Base-by-base conservation (phyloP, 2,113 vertebrate species). In the Cisticola juncidis region DNA sequence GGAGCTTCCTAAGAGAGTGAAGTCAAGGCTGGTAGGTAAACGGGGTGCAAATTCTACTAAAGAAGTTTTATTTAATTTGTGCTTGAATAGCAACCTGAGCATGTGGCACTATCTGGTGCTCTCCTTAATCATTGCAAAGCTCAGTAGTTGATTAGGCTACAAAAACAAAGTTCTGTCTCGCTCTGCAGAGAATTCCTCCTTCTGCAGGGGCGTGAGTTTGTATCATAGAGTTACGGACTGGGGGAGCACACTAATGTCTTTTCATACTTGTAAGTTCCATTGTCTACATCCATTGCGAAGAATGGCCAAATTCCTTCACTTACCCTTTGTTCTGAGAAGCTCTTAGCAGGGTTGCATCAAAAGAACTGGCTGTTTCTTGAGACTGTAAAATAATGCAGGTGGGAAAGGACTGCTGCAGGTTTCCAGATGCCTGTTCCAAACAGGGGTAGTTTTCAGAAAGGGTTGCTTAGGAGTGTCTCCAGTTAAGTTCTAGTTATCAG, bases 1-100 rank as follows among this genome's bases (percentile, higher is more conserved):
- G 93, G 99, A 99, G 94, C 98, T 99, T 84, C 99, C 99, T 47
- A 99, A 99, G 95, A 99, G 99, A 97, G 99, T 99, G 95, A 99
- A 99, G 86, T 98, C 99, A 80, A 98, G 99, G 92, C 98, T 99
- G 98, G 99, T 99, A 94, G 95, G 98, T 97, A 86, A 73, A 71
- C 2, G 0, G 26, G 9, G 5, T 78, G n/a, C 14, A 60, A 25
- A 57, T 53, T 92, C 47, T 45, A 29, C 48, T 66, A 3, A 81
- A 78, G 36, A 71, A 74, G 22, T 25, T 90, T 2, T 3, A 62
- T 81, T 66, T 79, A 13, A 60, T 79, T 79, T 84, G 35, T 64
- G 50, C 12, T 91, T 72, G 40, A 68, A 48, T 10, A 68, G 36
- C 22, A 53, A 58, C n/a, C 14, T 53, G 58, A 80, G 45, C 12